Percentiles rank a stretch among this genome's conserved stretches.
Conservation (phyloP, 2,797 vertebrate genomes). For the Leucoraja ocellata region DNA sequence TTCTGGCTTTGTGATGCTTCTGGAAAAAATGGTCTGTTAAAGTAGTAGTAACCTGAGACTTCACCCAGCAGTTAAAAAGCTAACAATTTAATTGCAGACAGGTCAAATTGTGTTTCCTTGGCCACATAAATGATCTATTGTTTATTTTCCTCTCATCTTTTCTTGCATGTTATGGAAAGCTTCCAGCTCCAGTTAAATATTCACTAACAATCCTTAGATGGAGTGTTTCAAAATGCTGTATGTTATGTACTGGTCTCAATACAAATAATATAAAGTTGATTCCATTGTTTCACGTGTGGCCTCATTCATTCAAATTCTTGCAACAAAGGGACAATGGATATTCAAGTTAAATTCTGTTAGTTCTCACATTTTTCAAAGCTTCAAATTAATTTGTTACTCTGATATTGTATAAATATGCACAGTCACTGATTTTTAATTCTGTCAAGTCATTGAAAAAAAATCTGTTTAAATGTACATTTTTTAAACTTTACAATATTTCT, state of each 20-base stretch:
- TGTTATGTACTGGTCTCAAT: neutral
- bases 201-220: neutral
- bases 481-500: neutral
- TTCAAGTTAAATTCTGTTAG: neutral
- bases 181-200: neutral
- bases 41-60: neutral
- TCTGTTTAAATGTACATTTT: neutral
- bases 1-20: neutral
- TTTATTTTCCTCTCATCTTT: neutral
- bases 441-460: neutral
- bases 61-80: too few species aligned
- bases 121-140: neutral
- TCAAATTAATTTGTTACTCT: neutral
- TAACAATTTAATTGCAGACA: neutral
- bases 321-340: neutral
- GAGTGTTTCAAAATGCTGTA: neutral
- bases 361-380: neutral
- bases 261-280: neutral
- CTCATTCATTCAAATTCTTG: neutral
- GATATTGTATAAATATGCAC: neutral
- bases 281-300: neutral
- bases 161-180: neutral
- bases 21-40: neutral
- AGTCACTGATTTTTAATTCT: neutral
- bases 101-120: neutral